Evolutionary conservation across 2,113 vertebrate species (phyloP), one percentile per base, ranked within the genome.

Genomic region (Hippocampus zosterae): DNA sequence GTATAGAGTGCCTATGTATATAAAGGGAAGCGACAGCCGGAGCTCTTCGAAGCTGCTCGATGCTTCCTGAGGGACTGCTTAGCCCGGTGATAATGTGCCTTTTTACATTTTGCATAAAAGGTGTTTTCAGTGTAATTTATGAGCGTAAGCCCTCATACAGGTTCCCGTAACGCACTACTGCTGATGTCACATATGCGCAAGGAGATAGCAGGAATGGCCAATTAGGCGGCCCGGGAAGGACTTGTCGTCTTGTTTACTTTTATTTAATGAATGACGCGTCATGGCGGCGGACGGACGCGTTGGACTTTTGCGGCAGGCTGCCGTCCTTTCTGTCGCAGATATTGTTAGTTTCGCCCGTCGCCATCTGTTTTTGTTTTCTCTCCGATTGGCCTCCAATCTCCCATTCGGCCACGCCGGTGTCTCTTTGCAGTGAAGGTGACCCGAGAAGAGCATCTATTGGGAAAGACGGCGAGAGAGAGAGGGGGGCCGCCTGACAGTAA

Each of bases 81-180:
- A 84, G 71, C 76, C 72, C 52, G 33, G 74, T 85, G 67, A 88
- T 87, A 75, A 90, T 85, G 81, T 83, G 67, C 75, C 74, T 84
- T 85, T 87, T 88, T 69, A 79, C 70, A 79, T 79, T 73, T 85
- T 72, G 76, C 78, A 80, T 85, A 78, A 81, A 85, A 81, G 68
- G 79, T 64, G 69, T 77, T 68, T 77, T 68, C 48, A 27, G 65
- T 69, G 68, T 82, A 71, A 84, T 85, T 79, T 77, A 83, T 76
- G 71, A 75, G 78, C 65, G 76, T 69, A 56, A 41, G 67, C 71
- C 70, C 60, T 70, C 71, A 60, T 65, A 44, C 61, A 44, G 65
- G 65, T 37, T 37, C 70, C 59, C 18, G 19, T 41, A 33, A 62
- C 33, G 9, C 60, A 21, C 37, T 0, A 11, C 33, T 2, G 12